phyloP scores from a whole-genome alignment of 1,140 invertebrate species.

The Cydia fagiglandana region DNA sequence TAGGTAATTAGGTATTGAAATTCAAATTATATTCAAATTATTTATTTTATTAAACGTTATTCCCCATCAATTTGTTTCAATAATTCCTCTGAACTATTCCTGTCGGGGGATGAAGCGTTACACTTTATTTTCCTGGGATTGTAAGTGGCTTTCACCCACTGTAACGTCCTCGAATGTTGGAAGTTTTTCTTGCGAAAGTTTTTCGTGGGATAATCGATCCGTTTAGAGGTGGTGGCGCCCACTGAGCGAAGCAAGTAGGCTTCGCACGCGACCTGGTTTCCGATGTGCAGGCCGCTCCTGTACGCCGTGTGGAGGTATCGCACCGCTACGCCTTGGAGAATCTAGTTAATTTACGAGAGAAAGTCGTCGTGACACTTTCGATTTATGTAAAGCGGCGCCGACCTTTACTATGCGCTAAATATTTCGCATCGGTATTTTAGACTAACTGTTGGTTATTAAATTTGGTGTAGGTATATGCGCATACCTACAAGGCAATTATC shows the following conservation, averaged over 20 bases:
- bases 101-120: slow-evolving; percentile 52
- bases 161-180: slow-evolving; percentile 54
- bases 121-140: slow-evolving; percentile 38
- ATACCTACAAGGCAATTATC: background rate
- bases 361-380: background rate
- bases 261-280: slow-evolving; percentile 57
- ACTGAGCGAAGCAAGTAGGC: slow-evolving; percentile 64
- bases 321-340: slow-evolving; percentile 62
- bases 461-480: too few relatives aligned
- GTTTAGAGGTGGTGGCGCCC: slow-evolving; percentile 48
- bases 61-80: slow-evolving; percentile 64
- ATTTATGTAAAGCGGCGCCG: background rate
- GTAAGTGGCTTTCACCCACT: slow-evolving; percentile 62
- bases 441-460: too few relatives aligned
- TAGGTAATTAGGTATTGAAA: slow-evolving; percentile 28
- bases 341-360: slow-evolving; percentile 43
- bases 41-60: slow-evolving; percentile 40
- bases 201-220: slow-evolving; percentile 42
- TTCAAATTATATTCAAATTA: slow-evolving; percentile 26
- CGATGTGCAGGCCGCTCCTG: slow-evolving; percentile 60
- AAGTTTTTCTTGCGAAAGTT: slow-evolving; percentile 52
- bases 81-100: slow-evolving; percentile 65
- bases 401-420: background rate
- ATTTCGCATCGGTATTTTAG: too few relatives aligned
- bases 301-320: slow-evolving; percentile 71